Evolutionary conservation across 2,888 invertebrate species (phyloP).

Genomic region (Drosophila formosana): DNA sequence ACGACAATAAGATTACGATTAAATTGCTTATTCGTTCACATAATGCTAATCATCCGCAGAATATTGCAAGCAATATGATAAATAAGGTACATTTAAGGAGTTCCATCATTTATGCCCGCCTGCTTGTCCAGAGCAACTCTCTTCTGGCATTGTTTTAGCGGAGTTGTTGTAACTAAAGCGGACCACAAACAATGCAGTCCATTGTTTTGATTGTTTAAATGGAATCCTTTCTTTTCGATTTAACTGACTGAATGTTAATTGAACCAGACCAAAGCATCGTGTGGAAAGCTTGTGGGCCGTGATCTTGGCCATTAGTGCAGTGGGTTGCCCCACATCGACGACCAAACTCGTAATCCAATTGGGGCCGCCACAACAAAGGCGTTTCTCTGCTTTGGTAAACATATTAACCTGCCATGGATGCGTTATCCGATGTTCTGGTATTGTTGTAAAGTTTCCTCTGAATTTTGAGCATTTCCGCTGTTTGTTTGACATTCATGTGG

Average conservation of each 20-base stretch:
- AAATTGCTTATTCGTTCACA: neutral
- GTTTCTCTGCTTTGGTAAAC: neutral
- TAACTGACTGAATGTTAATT: conserved; percentile 49
- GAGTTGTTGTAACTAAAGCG: conserved; percentile 21
- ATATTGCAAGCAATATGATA: neutral
- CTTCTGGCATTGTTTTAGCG: conserved; percentile 41
- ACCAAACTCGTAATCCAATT: conserved; percentile 20
- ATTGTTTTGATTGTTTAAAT: conserved; percentile 63
- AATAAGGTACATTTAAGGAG: neutral
- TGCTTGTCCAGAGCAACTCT: neutral
- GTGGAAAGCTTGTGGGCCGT: conserved; percentile 39
- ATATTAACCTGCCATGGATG: conserved; percentile 9
- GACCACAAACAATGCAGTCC: conserved; percentile 60
- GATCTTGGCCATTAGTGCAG: conserved; percentile 59
- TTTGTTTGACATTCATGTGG: conserved; percentile 65
- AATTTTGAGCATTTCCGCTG: conserved; percentile 62
- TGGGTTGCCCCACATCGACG: conserved; percentile 34
- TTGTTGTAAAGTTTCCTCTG: conserved; percentile 51
- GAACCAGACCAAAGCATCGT: conserved; percentile 23
- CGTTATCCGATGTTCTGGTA: conserved; percentile 24
- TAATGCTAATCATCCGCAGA: neutral
- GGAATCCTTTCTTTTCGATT: conserved; percentile 56
- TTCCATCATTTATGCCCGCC: neutral
- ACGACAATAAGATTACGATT: too few relatives aligned
- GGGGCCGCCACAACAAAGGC: conserved; percentile 25